These are phyloP conservation scores for Tenthredo scrophulariae DNA, from an alignment of 2,888 invertebrate genomes.

Conservation along the genomic window DNA sequence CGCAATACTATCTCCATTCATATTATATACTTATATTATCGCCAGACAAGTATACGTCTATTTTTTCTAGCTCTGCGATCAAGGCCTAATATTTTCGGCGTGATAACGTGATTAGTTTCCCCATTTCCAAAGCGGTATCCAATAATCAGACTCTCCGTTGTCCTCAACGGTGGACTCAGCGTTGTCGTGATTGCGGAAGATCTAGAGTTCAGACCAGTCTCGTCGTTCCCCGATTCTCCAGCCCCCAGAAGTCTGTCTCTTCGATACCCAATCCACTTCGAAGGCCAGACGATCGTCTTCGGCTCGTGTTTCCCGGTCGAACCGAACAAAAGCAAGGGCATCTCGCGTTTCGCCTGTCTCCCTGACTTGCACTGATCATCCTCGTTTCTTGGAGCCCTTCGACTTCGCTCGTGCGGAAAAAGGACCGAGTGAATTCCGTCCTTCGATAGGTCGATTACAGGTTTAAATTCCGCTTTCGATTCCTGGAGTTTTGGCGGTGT, in stretches of 20 bases:
- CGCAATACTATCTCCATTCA: background rate
- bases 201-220: background rate
- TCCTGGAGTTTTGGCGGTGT: too few species aligned
- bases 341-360: conserved; percentile 26
- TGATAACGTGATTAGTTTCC: background rate
- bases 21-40: background rate
- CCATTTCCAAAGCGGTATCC: background rate
- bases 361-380: background rate
- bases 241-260: background rate
- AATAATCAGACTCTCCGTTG: background rate
- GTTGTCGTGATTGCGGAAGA: background rate
- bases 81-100: too few species aligned
- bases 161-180: background rate
- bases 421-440: background rate
- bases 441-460: background rate
- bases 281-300: conserved; percentile 35
- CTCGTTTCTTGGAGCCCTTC: conserved; percentile 7
- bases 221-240: background rate
- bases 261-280: conserved; percentile 13
- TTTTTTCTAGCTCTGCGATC: background rate
- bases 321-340: conserved; percentile 17
- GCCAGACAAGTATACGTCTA: background rate
- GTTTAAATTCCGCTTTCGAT: background rate
- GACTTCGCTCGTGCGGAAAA: background rate
- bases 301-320: background rate